Evolutionary conservation across 2,888 invertebrate species (phyloP), one percentile per base, ranked within the genome.

Genomic region (Agrochola lychnidis): DNA sequence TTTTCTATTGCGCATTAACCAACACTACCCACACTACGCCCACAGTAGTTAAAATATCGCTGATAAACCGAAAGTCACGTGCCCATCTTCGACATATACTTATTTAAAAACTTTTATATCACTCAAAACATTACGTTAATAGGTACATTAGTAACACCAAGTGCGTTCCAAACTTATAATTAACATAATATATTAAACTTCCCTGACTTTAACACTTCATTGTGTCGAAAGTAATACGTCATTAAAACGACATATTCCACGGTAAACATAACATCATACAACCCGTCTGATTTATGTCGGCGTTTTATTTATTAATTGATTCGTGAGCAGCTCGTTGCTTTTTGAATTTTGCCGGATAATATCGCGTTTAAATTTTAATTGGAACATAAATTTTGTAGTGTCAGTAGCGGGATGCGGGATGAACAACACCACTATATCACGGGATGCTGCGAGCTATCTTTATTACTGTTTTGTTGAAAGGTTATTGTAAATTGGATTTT

Each of bases 361-460:
- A 88, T 89, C 82, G 81, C 79, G 88, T 89, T 89, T 81, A 85
- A 89, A 89, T 84, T 90, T 86, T 91, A 91, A 91, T 91, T 91
- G 89, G 89, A 82, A 80, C 82, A 90, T 91, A 89, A 90, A 90
- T 90, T 89, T 82, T 79, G 78, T 84, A 82, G 88, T 86, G 88
- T 85, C 88, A 80, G 82, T 79, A 68, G 71, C 70, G 56, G 73
- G 68, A 51, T 73, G 72, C 59, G 72, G 79, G 83, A 79, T 77
- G 78, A 84, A 81, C 82, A 77, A 76, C 42, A 59, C 10, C 68
- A 76, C 76, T 85, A 74, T 74, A 83, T 83, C 83, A 84, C 63
- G 77, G 84, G 85, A 76, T 59, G 84, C 75, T 83, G 84, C 56
- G 66, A 77, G 81, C 84, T 83, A 83, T 84, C 83, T 83, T 83